Conservation (phyloP, 2,797 vertebrate genomes). For the Alexandromys oeconomus region DNA sequence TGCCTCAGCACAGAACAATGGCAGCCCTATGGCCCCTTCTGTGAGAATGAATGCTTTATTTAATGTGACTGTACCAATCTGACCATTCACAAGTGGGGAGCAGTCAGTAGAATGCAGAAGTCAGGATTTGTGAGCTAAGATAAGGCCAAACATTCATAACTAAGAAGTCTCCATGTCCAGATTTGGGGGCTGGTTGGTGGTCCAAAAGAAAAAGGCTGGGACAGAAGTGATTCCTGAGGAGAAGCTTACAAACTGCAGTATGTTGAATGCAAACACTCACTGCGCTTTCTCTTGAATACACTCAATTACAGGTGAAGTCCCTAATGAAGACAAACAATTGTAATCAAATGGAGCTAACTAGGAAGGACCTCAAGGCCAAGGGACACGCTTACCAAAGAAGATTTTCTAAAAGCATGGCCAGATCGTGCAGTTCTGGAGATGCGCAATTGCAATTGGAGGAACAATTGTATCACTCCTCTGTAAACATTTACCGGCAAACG, state of each 20-base stretch:
- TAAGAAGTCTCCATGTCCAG: neutral
- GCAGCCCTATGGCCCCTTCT: neutral
- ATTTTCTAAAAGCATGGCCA: neutral
- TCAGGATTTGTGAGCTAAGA: slow-evolving; percentile 10
- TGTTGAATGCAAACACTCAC: slow-evolving; percentile 37
- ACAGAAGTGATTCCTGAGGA: neutral
- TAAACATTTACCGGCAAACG: slow-evolving; percentile 15
- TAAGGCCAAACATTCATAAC: neutral
- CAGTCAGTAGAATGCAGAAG: slow-evolving; percentile 25
- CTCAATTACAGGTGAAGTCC: slow-evolving; percentile 73
- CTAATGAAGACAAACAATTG: slow-evolving; percentile 77
- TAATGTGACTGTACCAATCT: slow-evolving; percentile 26
- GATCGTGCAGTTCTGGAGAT: slow-evolving; percentile 31
- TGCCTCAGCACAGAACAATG: neutral
- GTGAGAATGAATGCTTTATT: neutral
- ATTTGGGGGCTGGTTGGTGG: neutral
- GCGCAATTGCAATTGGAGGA: neutral
- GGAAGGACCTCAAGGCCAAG: slow-evolving; percentile 52
- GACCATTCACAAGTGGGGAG: slow-evolving; percentile 3
- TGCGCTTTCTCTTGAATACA: slow-evolving; percentile 57
- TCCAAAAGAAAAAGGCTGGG: neutral
- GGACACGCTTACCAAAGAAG: slow-evolving; percentile 19
- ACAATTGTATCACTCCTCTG: neutral
- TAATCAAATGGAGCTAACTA: slow-evolving; percentile 66
- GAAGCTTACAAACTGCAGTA: slow-evolving; percentile 1